Evolutionary conservation across 2,797 vertebrate species (phyloP).

Genomic region (Sitta carolinensis): DNA sequence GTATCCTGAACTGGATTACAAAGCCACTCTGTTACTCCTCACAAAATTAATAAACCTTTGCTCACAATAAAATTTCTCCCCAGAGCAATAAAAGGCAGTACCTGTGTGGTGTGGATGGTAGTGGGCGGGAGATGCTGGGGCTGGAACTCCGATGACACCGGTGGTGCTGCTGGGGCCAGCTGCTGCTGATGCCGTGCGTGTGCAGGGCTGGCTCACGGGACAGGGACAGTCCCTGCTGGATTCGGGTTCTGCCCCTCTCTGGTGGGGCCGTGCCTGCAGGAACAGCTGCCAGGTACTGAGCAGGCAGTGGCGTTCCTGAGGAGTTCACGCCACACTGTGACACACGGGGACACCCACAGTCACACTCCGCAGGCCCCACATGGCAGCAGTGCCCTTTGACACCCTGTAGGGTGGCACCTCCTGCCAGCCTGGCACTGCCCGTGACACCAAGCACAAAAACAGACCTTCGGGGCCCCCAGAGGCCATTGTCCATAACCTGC

Average conservation of each 20-base stretch:
- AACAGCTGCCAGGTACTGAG: rapidly evolving
- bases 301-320: rapidly evolving
- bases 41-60: background rate
- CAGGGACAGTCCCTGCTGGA: background rate
- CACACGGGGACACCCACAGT: rapidly evolving
- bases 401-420: background rate
- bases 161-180: background rate
- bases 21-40: background rate
- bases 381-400: background rate
- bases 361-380: rapidly evolving
- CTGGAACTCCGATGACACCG: rapidly evolving
- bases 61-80: background rate
- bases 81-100: background rate
- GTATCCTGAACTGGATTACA: background rate
- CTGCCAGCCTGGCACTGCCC: background rate
- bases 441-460: background rate
- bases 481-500: background rate
- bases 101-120: background rate
- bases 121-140: rapidly evolving
- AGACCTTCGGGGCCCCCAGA: background rate
- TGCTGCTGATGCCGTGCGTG: background rate
- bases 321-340: rapidly evolving
- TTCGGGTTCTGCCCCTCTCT: rapidly evolving
- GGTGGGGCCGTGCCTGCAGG: background rate
- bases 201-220: background rate